phyloP scores from a whole-genome alignment of 1,140 invertebrate species.

The Cardiocondyla obscurior region DNA sequence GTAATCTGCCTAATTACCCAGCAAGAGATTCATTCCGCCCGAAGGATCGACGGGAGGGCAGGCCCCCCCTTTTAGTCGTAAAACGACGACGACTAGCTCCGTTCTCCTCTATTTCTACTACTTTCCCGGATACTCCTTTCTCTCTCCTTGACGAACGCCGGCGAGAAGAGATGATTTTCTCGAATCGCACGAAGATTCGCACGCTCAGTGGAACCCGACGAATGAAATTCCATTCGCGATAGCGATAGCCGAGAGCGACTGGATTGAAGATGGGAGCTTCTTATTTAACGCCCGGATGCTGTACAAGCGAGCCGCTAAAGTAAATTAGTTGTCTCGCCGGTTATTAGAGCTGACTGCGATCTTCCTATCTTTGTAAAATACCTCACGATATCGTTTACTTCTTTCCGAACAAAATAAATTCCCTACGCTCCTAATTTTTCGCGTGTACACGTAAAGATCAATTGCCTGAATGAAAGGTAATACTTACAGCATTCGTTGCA shows the following conservation, averaged over 20 bases:
- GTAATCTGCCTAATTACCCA: constrained; percentile 84
- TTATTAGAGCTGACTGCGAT: neutral
- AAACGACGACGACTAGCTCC: constrained; percentile 55
- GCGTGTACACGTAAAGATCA: too few species aligned
- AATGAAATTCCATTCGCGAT: constrained; percentile 30
- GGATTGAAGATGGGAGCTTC: constrained; percentile 29
- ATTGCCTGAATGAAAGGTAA: too few species aligned
- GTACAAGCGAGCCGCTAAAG: neutral
- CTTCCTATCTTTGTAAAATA: neutral
- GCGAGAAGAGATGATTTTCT: constrained; percentile 33
- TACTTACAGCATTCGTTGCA: too few species aligned
- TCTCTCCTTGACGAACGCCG: neutral
- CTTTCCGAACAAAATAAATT: neutral
- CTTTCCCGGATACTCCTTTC: neutral
- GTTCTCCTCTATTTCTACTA: neutral
- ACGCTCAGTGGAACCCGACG: neutral
- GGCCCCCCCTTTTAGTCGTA: constrained; percentile 55
- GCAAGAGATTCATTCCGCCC: constrained; percentile 80
- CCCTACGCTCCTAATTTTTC: too few species aligned
- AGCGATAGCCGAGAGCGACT: constrained; percentile 6
- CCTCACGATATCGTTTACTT: too few species aligned
- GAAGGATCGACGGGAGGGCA: constrained; percentile 65
- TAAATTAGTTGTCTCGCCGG: neutral
- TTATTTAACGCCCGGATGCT: constrained; percentile 19
- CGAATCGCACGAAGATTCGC: constrained; percentile 4